Base-by-base conservation (phyloP, 2,888 invertebrate genomes). In the Glaucopsyche alexis region DNA sequence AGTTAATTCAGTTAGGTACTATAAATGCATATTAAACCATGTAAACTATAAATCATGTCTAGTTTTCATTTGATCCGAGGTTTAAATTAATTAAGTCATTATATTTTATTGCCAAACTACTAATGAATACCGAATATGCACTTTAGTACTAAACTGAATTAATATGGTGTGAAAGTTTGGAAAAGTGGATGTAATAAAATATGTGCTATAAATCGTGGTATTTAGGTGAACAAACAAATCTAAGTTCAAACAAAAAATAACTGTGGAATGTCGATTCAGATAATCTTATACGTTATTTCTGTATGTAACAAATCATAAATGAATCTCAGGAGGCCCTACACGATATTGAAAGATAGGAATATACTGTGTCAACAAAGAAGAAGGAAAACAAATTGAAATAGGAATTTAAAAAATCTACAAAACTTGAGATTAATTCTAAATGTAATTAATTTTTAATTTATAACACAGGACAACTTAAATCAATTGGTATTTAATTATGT, bases 161-260 rank as follows among this genome's bases (percentile, higher is more conserved):
- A 60, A 14, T 60, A 38, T 60, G 60, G 29, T 38, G 60, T 60
- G 60, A 38, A 60, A 60, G 60, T 38, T 60, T 60, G 29, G 60
- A 60, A 60, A 60, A 38, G 29, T 60, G 29, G 29, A 60, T 29
- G 29, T 60, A 29, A 60, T 60, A 60, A 60, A 60, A 38, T 60
- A 60, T 29, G 14, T 38, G 60, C 7, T 38, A 60, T 60, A 60
- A 60, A 55, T 19, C 11, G 19, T 19, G 52, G n/a, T 55, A 55
- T 55, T 19, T 55, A 19, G 55, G 11, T 19, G 19, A 5, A 55
- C 52, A 52, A n/a, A 16, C 2, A 9, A 52, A 52, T 45, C 1
- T 29, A 4, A 29, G 29, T 29, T 29, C 29, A 29, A 29, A 29
- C 29, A 29, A 29, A 29, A 29, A 29, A 29, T 3, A 29, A 29